Base-by-base conservation (phyloP, 2,888 invertebrate genomes). In the Eueremaeus valkanovi region DNA sequence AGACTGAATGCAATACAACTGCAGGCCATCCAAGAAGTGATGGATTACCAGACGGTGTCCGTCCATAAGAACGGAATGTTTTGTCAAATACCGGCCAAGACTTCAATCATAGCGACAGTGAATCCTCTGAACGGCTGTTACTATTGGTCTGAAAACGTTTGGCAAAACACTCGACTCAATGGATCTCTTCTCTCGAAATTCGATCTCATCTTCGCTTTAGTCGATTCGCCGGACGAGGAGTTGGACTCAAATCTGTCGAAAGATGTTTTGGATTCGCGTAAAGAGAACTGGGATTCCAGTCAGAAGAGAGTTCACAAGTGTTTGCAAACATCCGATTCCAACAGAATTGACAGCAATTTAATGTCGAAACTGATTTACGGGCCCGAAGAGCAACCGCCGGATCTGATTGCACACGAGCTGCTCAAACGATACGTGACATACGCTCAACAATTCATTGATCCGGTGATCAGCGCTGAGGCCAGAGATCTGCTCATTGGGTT, bases 21-120 rank as follows among this genome's bases (percentile, higher is more conserved):
- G 83, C 88, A 89, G 87, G 90, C 92, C 76, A 85, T 97, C 73
- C 85, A 96, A 61, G 96, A 97, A 85, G 92, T 92, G 0, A 94
- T 97, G 94, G 96, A 97, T 82, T 94, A 96, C 81, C 90, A 95
- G 80, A 89, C 90, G 70, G 90, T 96, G 51, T 92, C 93, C 81
- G 88, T 96, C 74, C 93, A 95, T 0, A 93, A 95, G 83, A 80
- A 92, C n/a, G 92, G 93, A 6, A 89, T 92, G 24, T 89, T 92
- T 61, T 91, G 90, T 82, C 90, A 90, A 74, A 85, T 95, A 66
- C 90, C 92, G 29, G 90, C 93, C 0, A 87, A 92, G 73, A 90
- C 93, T 0, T 90, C 93, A 0, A 89, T 97, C 31, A 85, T 97
- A 66, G 95, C 95, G 42, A 95, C 95, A 6, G 96, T 95, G 2